phyloP scores from a whole-genome alignment of 1,140 invertebrate species.

The Lepidurus packardi region DNA sequence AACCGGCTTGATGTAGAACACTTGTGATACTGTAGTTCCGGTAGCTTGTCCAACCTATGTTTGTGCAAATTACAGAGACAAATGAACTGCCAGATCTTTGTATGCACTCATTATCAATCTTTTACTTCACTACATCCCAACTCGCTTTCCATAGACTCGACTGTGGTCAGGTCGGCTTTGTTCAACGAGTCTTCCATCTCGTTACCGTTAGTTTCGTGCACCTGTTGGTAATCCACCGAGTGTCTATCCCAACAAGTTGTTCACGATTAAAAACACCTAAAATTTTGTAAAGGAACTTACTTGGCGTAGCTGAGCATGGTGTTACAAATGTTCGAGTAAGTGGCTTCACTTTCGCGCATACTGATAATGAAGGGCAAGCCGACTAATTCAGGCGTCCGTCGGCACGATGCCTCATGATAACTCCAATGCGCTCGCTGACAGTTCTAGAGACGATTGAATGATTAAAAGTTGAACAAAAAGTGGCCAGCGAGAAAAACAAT shows the following conservation, averaged over 20 bases:
- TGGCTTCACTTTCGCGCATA: constrained; percentile 45
- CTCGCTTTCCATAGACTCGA: neutral
- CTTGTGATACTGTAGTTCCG: neutral
- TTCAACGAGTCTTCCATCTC: neutral
- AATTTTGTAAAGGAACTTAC: constrained; percentile 36
- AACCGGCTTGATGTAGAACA: constrained; percentile 5
- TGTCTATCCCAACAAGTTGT: neutral
- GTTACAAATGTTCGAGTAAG: constrained; percentile 44
- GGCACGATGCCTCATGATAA: constrained; percentile 43
- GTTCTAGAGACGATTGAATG: constrained; percentile 38
- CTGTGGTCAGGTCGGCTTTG: neutral
- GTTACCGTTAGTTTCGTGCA: constrained; percentile 12
- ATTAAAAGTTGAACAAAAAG: constrained; percentile 33
- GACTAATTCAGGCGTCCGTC: constrained; percentile 43
- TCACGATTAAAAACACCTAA: neutral
- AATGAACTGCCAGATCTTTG: neutral
- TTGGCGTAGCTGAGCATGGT: constrained; percentile 47
- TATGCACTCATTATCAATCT: no score
- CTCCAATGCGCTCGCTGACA: constrained; percentile 49
- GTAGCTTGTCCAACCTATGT: neutral
- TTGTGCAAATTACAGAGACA: neutral
- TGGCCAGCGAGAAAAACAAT: neutral
- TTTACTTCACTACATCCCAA: neutral
- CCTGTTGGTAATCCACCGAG: neutral
- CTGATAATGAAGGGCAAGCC: constrained; percentile 50